These are phyloP conservation scores for Microctonus hyperodae DNA, from an alignment of 2,888 invertebrate species.

Conservation along the genomic window DNA sequence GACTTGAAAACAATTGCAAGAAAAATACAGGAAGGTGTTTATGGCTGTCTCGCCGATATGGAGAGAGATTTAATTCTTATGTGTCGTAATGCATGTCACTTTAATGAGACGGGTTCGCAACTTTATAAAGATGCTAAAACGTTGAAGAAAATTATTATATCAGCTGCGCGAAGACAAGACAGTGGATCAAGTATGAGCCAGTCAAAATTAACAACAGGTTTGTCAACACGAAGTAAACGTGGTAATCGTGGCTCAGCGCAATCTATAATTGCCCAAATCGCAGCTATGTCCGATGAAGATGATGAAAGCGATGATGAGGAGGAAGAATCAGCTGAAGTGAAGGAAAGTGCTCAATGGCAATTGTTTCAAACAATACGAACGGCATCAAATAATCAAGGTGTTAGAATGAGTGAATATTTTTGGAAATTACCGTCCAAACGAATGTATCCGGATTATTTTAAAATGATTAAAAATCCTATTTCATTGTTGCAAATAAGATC, in stretches of 20 bases:
- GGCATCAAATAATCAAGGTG: slow-evolving; percentile 67
- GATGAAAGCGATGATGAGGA: slow-evolving; percentile 69
- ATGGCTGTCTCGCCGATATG: slow-evolving; percentile 79
- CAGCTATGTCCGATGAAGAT: slow-evolving; percentile 71
- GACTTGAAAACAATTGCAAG: slow-evolving; percentile 93
- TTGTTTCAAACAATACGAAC: slow-evolving; percentile 84
- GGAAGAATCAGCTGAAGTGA: slow-evolving; percentile 67
- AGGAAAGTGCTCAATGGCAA: slow-evolving; percentile 81
- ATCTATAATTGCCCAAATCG: slow-evolving; percentile 69
- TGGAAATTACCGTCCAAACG: slow-evolving; percentile 90
- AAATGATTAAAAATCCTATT: slow-evolving; percentile 94
- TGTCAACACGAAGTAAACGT: slow-evolving; percentile 58
- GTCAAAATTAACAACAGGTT: slow-evolving; percentile 51
- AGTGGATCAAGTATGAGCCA: slow-evolving; percentile 45
- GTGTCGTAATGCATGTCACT: slow-evolving; percentile 94
- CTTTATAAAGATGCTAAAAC: slow-evolving; percentile 95
- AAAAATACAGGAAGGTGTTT: slow-evolving; percentile 87
- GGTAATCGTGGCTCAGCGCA: slow-evolving; percentile 60
- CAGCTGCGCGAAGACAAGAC: slow-evolving; percentile 58
- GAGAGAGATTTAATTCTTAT: slow-evolving; percentile 90
- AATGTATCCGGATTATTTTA: slow-evolving; percentile 96
- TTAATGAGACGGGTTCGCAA: slow-evolving; percentile 95
- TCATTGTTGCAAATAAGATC: slow-evolving; percentile 90
- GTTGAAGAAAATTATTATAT: slow-evolving; percentile 76
- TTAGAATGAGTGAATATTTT: slow-evolving; percentile 89